Conservation (phyloP, 2,113 vertebrate genomes). For the Pongo pygmaeus region DNA sequence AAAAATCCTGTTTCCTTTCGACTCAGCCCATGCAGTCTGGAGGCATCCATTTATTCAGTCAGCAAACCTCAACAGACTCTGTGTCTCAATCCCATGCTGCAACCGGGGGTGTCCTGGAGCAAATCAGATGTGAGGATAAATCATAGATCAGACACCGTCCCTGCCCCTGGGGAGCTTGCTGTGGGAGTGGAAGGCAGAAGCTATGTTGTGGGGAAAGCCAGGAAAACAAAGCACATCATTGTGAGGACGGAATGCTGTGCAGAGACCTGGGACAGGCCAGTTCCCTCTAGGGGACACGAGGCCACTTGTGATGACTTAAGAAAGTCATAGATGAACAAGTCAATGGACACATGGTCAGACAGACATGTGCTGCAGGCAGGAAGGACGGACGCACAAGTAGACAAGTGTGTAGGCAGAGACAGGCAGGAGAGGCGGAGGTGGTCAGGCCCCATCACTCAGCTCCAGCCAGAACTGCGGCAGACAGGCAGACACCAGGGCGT, state of each 20-base stretch:
- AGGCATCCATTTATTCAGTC: conserved; percentile 9
- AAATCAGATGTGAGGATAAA: neutral
- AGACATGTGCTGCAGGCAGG: neutral
- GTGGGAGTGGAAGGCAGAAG: neutral
- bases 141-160: neutral
- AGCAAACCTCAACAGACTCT: neutral
- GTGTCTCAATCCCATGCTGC: neutral
- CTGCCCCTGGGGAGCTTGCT: neutral
- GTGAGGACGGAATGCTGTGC: neutral
- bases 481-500: neutral
- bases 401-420: neutral
- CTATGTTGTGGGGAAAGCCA: neutral
- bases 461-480: neutral
- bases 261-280: neutral
- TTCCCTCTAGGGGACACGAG: neutral
- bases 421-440: neutral
- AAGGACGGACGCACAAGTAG: neutral
- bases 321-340: neutral
- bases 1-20: neutral
- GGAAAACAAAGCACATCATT: neutral
- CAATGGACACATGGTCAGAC: neutral
- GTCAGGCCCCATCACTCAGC: neutral
- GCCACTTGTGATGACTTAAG: neutral
- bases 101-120: neutral
- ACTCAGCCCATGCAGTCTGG: neutral